phyloP scores from a whole-genome alignment of 2,797 vertebrate genomes.

The Cryptoprocta ferox region DNA sequence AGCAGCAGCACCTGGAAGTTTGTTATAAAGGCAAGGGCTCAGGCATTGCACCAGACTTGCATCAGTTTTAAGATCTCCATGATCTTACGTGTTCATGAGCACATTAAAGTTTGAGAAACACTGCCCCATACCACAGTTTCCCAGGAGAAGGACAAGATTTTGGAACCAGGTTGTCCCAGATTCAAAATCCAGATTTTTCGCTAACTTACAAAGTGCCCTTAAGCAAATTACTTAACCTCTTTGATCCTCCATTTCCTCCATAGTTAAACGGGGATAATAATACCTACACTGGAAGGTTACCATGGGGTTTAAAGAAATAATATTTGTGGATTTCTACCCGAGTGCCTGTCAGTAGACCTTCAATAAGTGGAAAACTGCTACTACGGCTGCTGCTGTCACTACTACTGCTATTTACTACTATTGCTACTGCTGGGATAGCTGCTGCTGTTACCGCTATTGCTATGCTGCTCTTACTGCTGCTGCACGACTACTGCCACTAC shows the following conservation, averaged over 20 bases:
- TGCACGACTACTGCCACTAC: background rate
- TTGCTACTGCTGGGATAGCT: no score
- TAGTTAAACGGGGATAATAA: background rate
- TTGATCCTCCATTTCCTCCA: background rate
- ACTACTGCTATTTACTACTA: background rate
- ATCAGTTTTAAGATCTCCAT: background rate
- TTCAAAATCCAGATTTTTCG: conserved; percentile 40
- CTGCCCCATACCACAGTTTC: background rate
- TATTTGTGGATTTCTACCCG: background rate
- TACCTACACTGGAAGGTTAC: background rate
- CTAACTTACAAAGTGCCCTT: background rate
- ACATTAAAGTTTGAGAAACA: background rate
- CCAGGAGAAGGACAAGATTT: background rate
- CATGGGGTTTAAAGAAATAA: background rate
- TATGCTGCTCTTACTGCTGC: background rate
- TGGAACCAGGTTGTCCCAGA: background rate
- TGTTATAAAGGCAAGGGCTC: background rate
- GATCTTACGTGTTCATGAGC: background rate
- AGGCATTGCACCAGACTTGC: background rate
- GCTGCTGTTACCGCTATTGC: background rate
- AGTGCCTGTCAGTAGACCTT: background rate
- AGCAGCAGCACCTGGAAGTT: background rate
- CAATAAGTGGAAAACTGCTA: background rate
- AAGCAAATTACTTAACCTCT: background rate
- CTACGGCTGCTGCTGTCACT: background rate